Conservation (phyloP, 2,797 vertebrate genomes). For the Sitta carolinensis region DNA sequence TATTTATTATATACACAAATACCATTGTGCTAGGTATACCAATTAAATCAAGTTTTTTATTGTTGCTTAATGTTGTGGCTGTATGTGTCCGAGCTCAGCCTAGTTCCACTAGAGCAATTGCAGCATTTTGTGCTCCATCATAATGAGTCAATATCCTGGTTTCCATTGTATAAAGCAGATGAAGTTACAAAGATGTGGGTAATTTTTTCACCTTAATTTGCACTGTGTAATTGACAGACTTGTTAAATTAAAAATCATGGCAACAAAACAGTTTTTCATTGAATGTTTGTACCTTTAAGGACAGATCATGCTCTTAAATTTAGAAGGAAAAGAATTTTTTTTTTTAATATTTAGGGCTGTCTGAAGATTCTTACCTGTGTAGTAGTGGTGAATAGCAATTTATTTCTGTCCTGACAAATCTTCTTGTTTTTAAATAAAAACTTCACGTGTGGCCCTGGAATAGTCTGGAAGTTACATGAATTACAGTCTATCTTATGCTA, state of each 20-base stretch:
- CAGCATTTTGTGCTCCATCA: neutral
- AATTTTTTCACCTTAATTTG: slow-evolving; percentile 5
- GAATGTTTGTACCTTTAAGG: neutral
- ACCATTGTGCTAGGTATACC: neutral
- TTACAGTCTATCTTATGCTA: neutral
- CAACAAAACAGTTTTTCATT: neutral
- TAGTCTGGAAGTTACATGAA: neutral
- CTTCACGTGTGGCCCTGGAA: neutral
- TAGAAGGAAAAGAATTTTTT: neutral
- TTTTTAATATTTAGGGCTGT: neutral
- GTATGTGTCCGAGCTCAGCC: neutral
- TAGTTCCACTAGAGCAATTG: neutral
- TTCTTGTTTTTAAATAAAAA: neutral
- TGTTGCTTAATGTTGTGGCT: neutral
- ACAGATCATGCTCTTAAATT: neutral
- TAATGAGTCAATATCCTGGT: neutral
- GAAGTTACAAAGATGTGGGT: neutral
- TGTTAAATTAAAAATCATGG: neutral
- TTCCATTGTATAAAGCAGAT: neutral
- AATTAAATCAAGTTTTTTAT: slow-evolving; percentile 35
- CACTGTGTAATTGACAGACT: neutral
- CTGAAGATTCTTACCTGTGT: neutral
- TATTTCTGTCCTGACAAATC: neutral
- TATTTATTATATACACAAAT: neutral
- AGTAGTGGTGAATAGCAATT: neutral